Evolutionary conservation across 2,797 vertebrate genomes (phyloP).

Genomic region (Anguilla pacifica): DNA sequence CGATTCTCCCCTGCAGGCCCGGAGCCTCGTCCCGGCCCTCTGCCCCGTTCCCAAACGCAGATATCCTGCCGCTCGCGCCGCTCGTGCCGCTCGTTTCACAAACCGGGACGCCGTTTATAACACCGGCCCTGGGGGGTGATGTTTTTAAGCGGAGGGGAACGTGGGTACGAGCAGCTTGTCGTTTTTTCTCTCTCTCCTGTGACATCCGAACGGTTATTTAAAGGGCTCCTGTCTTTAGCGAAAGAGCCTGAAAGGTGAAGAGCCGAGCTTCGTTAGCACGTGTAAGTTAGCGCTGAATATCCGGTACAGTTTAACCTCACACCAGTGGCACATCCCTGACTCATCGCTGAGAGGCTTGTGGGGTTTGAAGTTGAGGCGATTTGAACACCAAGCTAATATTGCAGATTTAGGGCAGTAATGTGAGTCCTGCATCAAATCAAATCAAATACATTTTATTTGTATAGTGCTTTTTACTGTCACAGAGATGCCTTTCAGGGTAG

Average conservation of each 20-base stretch:
- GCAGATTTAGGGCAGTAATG: neutral
- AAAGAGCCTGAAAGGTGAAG: neutral
- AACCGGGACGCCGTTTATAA: neutral
- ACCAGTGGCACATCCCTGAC: neutral
- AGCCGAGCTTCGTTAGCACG: neutral
- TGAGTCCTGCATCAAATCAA: no score
- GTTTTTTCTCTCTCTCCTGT: neutral
- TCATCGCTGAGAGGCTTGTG: neutral
- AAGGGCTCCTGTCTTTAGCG: neutral
- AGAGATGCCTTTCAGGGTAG: no score
- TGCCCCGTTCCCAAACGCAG: neutral
- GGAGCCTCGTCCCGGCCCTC: neutral
- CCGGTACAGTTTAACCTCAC: neutral
- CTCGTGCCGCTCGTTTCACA: neutral
- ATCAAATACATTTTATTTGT: no score
- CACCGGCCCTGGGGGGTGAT: neutral
- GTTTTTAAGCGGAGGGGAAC: neutral
- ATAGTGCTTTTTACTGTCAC: no score
- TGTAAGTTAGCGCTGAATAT: neutral
- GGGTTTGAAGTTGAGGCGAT: neutral
- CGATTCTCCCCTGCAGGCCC: neutral
- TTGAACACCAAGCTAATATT: neutral
- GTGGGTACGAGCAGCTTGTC: neutral
- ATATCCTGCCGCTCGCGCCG: neutral
- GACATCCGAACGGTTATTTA: neutral